Conservation (phyloP, 37 sponge, comb jelly and placozoan species). For the Trichoplax adhaerens region DNA sequence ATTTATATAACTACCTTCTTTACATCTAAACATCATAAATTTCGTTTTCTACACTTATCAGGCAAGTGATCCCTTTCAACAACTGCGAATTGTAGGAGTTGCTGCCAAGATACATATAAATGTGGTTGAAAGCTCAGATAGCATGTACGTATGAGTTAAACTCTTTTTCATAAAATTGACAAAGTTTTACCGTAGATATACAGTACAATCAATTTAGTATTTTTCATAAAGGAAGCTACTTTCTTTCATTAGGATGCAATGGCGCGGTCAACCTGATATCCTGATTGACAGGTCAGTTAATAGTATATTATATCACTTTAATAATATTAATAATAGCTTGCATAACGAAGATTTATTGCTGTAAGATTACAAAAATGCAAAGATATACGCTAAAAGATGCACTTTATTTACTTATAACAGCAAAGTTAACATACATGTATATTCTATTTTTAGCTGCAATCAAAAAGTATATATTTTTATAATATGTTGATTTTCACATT, state of each 20-base stretch:
- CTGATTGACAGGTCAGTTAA: slow-evolving; percentile 39
- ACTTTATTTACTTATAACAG: no score
- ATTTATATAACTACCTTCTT: background rate
- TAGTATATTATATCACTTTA: background rate
- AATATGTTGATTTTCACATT: background rate
- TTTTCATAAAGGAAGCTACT: no score
- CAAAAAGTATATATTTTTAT: background rate
- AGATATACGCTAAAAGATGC: no score
- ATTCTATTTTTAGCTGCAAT: background rate
- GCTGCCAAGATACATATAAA: slow-evolving; percentile 48
- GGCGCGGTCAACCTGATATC: slow-evolving; percentile 56
- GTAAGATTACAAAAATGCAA: no score
- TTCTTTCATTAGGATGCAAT: slow-evolving; percentile 46
- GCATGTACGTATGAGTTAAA: background rate
- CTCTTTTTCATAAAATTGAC: no score
- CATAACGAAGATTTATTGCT: no score
- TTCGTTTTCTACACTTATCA: slow-evolving; percentile 1
- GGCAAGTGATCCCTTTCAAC: slow-evolving; percentile 46
- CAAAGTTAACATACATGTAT: no score
- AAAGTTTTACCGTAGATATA: no score
- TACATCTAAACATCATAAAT: background rate
- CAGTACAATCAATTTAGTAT: no score
- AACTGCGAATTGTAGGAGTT: slow-evolving; percentile 40
- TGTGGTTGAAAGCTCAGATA: slow-evolving; percentile 10
- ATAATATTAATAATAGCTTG: no score